Evolutionary conservation across 2,888 invertebrate genomes (phyloP), one percentile per base, ranked within the genome.

Genomic region (Dasysyrphus albostriatus): DNA sequence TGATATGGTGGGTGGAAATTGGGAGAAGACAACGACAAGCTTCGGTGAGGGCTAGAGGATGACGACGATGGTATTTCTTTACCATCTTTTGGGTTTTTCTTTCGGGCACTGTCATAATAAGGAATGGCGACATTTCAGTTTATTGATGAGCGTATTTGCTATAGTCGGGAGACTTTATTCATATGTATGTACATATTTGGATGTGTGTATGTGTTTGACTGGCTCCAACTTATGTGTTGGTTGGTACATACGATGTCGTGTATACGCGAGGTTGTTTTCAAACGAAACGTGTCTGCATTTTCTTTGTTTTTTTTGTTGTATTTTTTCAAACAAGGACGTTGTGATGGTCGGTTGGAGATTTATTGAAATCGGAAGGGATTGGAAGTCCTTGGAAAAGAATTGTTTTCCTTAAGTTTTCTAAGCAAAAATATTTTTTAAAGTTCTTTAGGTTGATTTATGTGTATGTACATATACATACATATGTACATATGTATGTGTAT

Each of bases 111-210:
- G 83, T 83, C 87, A 83, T 83, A 87, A 87, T 79, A 87, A 78
- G 75, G 83, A 87, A 83, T 83, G 83, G 82, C 83, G 87, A 87
- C 83, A 87, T 87, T 83, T 83, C 87, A 83, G 87, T 87, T 87
- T 87, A 87, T 87, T 87, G 87, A 87, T 87, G 83, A 87, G 75
- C 70, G 87, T 87, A 87, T 82, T 87, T 83, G 78, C 75, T 74
- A 47, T 74, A 67, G 67, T 34, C 42, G 61, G 42, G 61, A 12
- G 14, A 61, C 56, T 58, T 7, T 58, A 7, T 51, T 54, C 29
- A 14, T 54, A 54, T 29, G 8, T 39, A 7, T 12, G 8, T n/a
- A n/a, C n/a, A n/a, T n/a, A n/a, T n/a, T n/a, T n/a, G n/a, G n/a
- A n/a, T 61, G 8, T 24, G 14, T 29, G 5, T 54, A n/a, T 14